phyloP scores from a whole-genome alignment of 92 coral and sea anemone genomes.

The Zoanthus sansibaricus region DNA sequence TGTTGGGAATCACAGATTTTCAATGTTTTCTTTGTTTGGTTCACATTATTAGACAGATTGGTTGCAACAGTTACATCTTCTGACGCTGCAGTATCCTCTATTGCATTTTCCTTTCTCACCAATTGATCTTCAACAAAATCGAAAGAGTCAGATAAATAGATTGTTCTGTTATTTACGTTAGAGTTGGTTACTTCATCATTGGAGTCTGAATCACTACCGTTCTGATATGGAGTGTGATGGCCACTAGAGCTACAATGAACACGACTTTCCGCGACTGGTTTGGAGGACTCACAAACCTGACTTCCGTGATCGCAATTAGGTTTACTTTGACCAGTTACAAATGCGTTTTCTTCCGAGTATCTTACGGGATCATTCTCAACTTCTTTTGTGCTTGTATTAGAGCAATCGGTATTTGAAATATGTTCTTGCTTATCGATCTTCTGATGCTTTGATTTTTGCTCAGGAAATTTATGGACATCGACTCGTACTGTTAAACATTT shows the following conservation, averaged over 20 bases:
- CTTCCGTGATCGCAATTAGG: background rate
- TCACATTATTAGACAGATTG: background rate
- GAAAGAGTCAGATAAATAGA: constrained; percentile 50
- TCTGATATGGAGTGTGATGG: constrained; percentile 49
- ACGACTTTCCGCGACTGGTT: background rate
- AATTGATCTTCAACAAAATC: constrained; percentile 35
- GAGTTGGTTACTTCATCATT: constrained; percentile 17
- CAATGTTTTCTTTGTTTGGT: background rate
- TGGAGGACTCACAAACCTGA: constrained; percentile 2
- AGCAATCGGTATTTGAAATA: background rate
- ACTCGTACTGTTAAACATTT: background rate
- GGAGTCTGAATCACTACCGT: constrained; percentile 28
- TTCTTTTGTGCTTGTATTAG: background rate
- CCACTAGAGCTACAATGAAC: constrained; percentile 14
- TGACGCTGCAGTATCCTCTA: background rate
- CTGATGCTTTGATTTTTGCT: background rate
- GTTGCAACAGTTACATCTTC: background rate
- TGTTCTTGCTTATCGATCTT: background rate
- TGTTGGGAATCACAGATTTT: background rate
- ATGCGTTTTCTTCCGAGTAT: background rate
- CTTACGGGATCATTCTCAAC: background rate
- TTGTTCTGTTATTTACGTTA: constrained; percentile 20
- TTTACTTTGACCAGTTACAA: background rate
- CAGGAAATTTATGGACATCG: background rate
- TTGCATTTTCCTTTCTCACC: background rate